Base-by-base conservation (phyloP, 37 sponge, comb jelly and placozoan genomes). In the Theonella swinhoei region DNA sequence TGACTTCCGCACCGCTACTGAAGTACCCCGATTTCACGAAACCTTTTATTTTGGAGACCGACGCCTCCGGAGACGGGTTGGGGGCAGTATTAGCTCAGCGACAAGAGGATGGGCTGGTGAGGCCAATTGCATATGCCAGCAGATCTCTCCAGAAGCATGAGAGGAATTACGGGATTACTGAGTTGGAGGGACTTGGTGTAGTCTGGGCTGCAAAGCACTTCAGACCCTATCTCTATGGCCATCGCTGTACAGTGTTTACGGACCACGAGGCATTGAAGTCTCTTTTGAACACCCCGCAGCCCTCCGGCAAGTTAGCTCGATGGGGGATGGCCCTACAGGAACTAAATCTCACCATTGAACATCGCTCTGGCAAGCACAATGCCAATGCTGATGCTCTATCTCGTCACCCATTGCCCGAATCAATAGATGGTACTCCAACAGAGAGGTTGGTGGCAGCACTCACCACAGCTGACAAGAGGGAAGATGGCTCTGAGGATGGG, bases 251-350 rank as follows among this genome's bases (percentile, higher is more conserved):
- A 0, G 85, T 89, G 31, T 76, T 38, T 39, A 89, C 90, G 19
- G 90, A 89, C 35, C 90, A 89, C 28, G 80, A 83, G 64, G 85
- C 90, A 4, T 77, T 84, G 14, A 89, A 83, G 41, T 70, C 83
- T 2, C 62, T 88, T 30, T 47, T 88, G 35, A 81, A 82, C 63
- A 88, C 83, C 14, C 88, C 88, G 4, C 88, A 88, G 1, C 88
- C 88, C 30, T 88, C 88, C 35, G 88, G 79, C 24, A 88, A 88
- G 66, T 38, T 88, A 1, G 90, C 90, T 17, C 70, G 91, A 35
- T 90, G 91, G 91, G 91, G 84, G 4, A n/a, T 86, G 82, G 75
- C 75, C n/a, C 25, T 90, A 31, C 86, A 86, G 35, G 85, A 81
- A 59, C 24, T 84, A 36, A 70, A 86, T 69, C 9, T 81, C 5